Evolutionary conservation across 2,113 vertebrate genomes (phyloP).

Genomic region (Maccullochella peelii): DNA sequence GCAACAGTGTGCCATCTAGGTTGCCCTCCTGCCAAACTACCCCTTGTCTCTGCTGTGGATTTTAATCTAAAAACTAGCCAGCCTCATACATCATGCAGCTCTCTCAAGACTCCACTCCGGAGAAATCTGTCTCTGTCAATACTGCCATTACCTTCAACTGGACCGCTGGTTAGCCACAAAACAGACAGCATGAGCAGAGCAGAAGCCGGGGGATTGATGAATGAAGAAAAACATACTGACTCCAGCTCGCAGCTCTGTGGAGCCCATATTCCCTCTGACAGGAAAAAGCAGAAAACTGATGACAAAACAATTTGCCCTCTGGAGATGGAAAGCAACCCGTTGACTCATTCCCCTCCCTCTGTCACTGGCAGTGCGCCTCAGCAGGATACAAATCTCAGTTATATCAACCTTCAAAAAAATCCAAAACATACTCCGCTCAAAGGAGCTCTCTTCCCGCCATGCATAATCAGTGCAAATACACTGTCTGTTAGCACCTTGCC

Average conservation of each 20-base stretch:
- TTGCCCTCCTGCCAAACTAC: conserved; percentile 32
- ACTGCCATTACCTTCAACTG: conserved; percentile 44
- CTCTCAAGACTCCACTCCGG: conserved; percentile 58
- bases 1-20: conserved; percentile 35
- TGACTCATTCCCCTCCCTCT: conserved; percentile 37
- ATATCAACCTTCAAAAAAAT: conserved; percentile 51
- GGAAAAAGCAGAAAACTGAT: conserved; percentile 90
- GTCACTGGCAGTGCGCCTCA: conserved; percentile 13
- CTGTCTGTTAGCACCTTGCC: conserved; percentile 44
- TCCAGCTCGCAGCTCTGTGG: conserved; percentile 37
- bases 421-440: conserved; percentile 53
- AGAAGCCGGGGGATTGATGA: conserved; percentile 49
- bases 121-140: conserved; percentile 70
- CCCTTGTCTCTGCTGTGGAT: conserved; percentile 36
- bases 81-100: conserved; percentile 44
- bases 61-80: conserved; percentile 39
- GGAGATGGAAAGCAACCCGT: conserved; percentile 44
- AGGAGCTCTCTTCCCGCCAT: conserved; percentile 56
- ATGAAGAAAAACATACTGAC: conserved; percentile 13
- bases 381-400: conserved; percentile 48
- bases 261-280: conserved; percentile 86
- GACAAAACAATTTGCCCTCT: conserved; percentile 42
- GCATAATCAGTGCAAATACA: conserved; percentile 57
- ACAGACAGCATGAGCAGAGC: conserved; percentile 35
- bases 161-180: conserved; percentile 37